phyloP scores from a whole-genome alignment of 2,797 vertebrate species.

The Gallinago solitaria region DNA sequence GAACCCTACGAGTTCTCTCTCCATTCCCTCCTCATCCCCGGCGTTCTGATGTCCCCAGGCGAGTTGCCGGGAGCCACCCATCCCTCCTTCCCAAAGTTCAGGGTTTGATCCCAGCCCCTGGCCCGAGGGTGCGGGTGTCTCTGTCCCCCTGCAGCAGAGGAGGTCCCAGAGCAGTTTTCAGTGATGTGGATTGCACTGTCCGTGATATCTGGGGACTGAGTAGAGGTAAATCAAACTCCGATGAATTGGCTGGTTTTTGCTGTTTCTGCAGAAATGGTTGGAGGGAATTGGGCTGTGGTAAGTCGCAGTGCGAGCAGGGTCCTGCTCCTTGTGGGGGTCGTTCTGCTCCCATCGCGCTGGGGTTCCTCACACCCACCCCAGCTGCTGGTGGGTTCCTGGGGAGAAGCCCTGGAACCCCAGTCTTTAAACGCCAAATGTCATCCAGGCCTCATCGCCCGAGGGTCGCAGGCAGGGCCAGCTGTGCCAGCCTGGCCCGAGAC shows the following conservation, averaged over 20 bases:
- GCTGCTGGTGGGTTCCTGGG: background rate
- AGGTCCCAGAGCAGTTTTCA: background rate
- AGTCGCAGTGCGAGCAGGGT: background rate
- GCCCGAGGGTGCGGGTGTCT: too few species aligned
- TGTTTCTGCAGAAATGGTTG: background rate
- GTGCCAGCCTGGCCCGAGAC: accelerated
- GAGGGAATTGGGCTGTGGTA: background rate
- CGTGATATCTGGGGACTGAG: background rate
- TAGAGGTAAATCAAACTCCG: background rate
- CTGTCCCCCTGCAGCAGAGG: background rate
- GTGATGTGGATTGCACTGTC: too few species aligned
- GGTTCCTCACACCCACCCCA: background rate
- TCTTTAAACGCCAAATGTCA: accelerated
- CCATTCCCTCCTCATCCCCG: too few species aligned
- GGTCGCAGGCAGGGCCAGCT: background rate
- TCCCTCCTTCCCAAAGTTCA: background rate
- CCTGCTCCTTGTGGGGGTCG: background rate
- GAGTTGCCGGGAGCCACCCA: background rate
- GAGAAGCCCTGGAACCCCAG: background rate
- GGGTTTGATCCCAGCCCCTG: background rate
- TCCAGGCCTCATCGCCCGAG: background rate
- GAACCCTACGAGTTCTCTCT: background rate
- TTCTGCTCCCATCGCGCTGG: background rate
- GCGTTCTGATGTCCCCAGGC: too few species aligned
- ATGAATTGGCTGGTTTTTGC: background rate